Percentiles rank a stretch among this genome's conserved stretches.
Evolutionary conservation across 2,888 invertebrate genomes (phyloP).

Genomic region (Drosophila neoperkinsi): DNA sequence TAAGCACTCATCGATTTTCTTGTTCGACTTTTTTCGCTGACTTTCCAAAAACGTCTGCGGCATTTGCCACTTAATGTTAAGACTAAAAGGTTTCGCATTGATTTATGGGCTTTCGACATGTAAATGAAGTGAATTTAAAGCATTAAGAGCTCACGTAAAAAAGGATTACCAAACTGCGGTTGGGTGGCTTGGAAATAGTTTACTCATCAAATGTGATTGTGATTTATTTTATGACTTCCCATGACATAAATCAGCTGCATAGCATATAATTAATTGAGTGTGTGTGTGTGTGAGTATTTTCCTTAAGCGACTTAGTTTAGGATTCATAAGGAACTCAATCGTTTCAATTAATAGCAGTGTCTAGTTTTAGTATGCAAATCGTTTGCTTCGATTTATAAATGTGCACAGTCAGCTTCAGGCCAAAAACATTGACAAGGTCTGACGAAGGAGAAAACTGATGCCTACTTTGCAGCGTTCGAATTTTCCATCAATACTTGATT

Average conservation of each 20-base stretch:
- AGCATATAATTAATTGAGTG: not conserved
- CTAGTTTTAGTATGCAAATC: not conserved
- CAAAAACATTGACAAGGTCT: not conserved
- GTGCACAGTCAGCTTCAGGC: not conserved
- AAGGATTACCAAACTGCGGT: not conserved
- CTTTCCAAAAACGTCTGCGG: conserved; percentile 25
- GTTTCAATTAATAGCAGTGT: conserved; percentile 10
- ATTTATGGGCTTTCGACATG: conserved; percentile 35
- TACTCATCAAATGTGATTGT: conserved; percentile 1
- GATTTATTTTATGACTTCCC: conserved; percentile 16
- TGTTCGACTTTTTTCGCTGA: conserved; percentile 4
- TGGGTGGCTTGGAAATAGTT: not conserved
- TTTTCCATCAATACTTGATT: conserved; percentile 2
- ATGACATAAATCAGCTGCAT: conserved; percentile 1
- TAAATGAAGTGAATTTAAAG: conserved; percentile 24
- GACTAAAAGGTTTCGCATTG: conserved; percentile 27
- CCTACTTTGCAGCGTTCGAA: conserved; percentile 18
- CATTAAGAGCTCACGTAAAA: not conserved
- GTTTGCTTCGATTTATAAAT: not conserved
- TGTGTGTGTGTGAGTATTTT: conserved; percentile 13
- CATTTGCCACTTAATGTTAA: conserved; percentile 32
- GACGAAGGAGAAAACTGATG: conserved; percentile 2
- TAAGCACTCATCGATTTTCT: not conserved
- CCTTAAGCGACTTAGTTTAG: conserved; percentile 39
- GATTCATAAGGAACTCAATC: conserved; percentile 11